Evolutionary conservation across 2,888 invertebrate species (phyloP), one percentile per base, ranked within the genome.

Genomic region (Seladonia tumulorum): DNA sequence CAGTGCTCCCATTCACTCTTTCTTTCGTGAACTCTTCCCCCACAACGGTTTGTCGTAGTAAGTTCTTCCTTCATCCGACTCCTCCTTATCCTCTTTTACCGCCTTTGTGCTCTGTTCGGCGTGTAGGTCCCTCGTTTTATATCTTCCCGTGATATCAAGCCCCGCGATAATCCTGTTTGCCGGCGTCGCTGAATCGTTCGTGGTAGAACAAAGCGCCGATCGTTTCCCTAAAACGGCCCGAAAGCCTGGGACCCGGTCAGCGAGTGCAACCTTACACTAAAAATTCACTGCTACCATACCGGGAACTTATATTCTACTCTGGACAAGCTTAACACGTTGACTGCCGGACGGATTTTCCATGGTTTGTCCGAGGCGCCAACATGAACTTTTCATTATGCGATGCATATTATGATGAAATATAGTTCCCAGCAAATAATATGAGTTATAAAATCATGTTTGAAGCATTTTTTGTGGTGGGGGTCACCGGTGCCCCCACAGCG

Each of bases 1-100:
- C 92, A 92, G 93, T 90, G 92, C 87, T 87, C 84, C 89, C 92
- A 92, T 93, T 92, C 92, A 92, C 87, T 89, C 89, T 83, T 74
- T 25, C 63, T 49, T 63, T 68, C 63, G 66, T 74, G 68, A 71
- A 29, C 80, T 57, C 49, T 35, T 68, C 66, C 60, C 10, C 47
- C 70, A 53, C n/a, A 7, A 35, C 68, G 22, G 68, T 68, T 83
- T 77, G 80, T 82, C 66, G 84, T 87, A 85, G 82, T 82, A 81
- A 63, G 79, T 79, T 87, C 87, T 83, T 83, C 87, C 85, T 83
- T 83, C 87, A 74, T 77, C 77, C 81, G 77, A 68, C 83, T 87
- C 79, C 82, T 87, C 85, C 85, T 88, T 89, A 82, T 81, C 86
- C 74, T 75, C 85, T 81, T 83, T 86, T 78, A 82, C 81, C 86